phyloP scores from a whole-genome alignment of 2,113 vertebrate genomes.

The Vidua macroura region DNA sequence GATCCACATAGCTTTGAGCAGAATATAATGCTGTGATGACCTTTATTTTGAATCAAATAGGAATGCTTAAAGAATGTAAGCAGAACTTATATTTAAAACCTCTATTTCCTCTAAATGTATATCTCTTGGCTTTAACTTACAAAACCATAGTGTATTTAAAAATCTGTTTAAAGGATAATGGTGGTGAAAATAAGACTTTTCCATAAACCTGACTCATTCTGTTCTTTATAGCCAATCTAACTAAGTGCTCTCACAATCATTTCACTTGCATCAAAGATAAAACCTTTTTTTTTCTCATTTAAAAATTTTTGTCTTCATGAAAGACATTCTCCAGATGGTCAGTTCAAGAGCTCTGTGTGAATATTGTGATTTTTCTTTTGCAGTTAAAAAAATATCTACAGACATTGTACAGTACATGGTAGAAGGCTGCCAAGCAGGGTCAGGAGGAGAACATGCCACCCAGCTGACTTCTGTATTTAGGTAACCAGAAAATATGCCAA shows the following conservation, averaged over 20 bases:
- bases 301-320: conserved; percentile 40
- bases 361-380: conserved; percentile 66
- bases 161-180: neutral
- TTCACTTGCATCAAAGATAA: neutral
- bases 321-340: conserved; percentile 70
- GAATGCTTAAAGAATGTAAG: neutral
- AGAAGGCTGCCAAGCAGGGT: conserved; percentile 80
- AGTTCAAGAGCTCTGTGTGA: conserved; percentile 68
- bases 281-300: neutral
- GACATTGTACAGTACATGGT: conserved; percentile 86
- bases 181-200: neutral
- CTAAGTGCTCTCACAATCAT: neutral
- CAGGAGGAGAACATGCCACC: conserved; percentile 74
- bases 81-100: neutral
- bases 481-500: conserved; percentile 77
- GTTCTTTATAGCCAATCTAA: neutral
- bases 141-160: neutral
- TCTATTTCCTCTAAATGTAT: neutral
- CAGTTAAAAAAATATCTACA: conserved; percentile 89
- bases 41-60: neutral
- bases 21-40: neutral
- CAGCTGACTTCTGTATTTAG: conserved; percentile 84
- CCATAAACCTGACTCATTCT: neutral
- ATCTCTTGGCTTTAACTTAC: neutral
- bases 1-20: neutral